These are phyloP conservation scores for Arnoldichthys spilopterus DNA, from an alignment of 2,797 vertebrate species.

Conservation along the genomic window DNA sequence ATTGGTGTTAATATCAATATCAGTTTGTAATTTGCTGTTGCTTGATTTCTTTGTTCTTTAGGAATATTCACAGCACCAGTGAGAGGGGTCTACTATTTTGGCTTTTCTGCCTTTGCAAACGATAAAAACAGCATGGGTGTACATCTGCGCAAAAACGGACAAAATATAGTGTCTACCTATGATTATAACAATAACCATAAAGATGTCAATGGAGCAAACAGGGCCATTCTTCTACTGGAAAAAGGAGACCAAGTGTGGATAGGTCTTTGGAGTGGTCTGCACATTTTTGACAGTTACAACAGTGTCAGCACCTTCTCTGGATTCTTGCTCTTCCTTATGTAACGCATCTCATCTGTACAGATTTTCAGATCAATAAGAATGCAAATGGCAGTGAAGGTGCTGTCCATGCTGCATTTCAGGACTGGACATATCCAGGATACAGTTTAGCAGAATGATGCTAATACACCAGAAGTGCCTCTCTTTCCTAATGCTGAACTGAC, in stretches of 20 bases:
- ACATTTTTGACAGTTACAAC: constrained; percentile 44
- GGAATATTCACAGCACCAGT: constrained; percentile 28
- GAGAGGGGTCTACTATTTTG: constrained; percentile 27
- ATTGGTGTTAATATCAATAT: too few species aligned
- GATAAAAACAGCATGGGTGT: constrained; percentile 6
- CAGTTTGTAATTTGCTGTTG: background rate
- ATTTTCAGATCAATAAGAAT: background rate
- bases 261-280: background rate
- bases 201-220: constrained; percentile 32
- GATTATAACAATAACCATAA: constrained; percentile 38
- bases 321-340: constrained; percentile 19
- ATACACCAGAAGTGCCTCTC: background rate
- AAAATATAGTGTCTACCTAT: constrained; percentile 25
- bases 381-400: background rate
- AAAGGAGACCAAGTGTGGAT: constrained; percentile 27
- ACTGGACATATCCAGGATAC: background rate
- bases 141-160: constrained; percentile 17
- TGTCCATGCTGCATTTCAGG: background rate
- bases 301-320: constrained; percentile 35
- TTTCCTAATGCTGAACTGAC: constrained; percentile 5
- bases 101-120: constrained; percentile 28
- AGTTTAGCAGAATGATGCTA: background rate
- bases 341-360: background rate
- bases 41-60: background rate
- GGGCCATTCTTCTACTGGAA: constrained; percentile 22